Conservation (phyloP, 2,797 vertebrate species). For the Antennarius maculatus region DNA sequence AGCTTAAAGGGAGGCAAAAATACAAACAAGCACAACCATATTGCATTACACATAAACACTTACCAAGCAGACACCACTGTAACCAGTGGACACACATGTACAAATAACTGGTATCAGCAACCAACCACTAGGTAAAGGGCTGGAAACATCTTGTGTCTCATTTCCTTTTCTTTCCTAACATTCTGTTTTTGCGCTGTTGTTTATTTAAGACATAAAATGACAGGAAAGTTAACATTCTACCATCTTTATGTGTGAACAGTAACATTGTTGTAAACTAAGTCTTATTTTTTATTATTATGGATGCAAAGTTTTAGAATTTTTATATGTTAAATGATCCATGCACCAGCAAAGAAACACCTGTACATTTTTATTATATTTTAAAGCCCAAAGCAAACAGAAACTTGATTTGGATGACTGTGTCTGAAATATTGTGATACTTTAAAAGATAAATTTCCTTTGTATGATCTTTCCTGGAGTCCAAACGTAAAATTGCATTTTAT, state of each 20-base stretch:
- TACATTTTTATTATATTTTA: conserved; percentile 44
- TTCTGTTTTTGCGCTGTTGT: conserved; percentile 17
- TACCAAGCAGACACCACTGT: conserved; percentile 28
- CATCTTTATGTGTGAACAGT: conserved; percentile 13
- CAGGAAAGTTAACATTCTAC: not conserved
- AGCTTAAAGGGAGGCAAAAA: conserved; percentile 6
- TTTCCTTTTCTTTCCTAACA: not conserved
- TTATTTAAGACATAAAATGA: conserved; percentile 29
- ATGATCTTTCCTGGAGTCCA: conserved; percentile 30
- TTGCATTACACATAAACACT: conserved; percentile 16
- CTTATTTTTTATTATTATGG: conserved; percentile 30
- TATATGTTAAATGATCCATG: conserved; percentile 36
- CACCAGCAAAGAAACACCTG: not conserved
- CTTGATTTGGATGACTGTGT: conserved; percentile 19
- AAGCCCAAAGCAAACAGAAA: conserved; percentile 28
- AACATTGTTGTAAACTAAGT: conserved; percentile 15
- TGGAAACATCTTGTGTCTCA: not conserved
- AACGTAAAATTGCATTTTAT: conserved; percentile 21
- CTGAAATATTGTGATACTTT: conserved; percentile 26
- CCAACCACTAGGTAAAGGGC: conserved; percentile 12
- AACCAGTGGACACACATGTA: conserved; percentile 43
- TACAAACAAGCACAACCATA: conserved; percentile 38
- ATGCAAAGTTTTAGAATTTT: conserved; percentile 35
- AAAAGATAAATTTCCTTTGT: conserved; percentile 24
- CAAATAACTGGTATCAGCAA: conserved; percentile 46